Percentiles rank a stretch among this genome's conserved stretches.
phyloP scores from a whole-genome alignment of 1,140 invertebrate species.

The Littorina saxatilis region DNA sequence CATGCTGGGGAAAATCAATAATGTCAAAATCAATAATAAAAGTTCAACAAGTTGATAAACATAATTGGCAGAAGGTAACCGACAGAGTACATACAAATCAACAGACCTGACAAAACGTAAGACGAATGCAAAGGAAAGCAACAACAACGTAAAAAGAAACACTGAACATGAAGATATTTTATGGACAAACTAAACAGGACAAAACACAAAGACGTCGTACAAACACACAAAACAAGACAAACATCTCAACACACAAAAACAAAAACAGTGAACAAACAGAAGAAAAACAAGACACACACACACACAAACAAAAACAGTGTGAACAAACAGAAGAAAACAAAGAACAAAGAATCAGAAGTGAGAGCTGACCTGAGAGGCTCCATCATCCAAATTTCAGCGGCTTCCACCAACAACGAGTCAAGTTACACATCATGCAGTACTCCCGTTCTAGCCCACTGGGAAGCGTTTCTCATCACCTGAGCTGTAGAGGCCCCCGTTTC shows the following conservation, averaged over 20 bases:
- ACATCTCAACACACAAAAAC: no score
- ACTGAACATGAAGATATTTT: neutral
- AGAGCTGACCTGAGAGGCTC: conserved; percentile 28
- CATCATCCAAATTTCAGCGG: neutral
- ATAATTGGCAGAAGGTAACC: no score
- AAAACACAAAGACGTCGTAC: no score
- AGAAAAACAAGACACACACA: conserved; percentile 18
- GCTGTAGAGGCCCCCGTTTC: neutral
- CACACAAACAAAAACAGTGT: conserved; percentile 6
- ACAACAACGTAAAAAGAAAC: neutral
- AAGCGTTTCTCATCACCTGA: conserved; percentile 24
- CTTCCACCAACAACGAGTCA: conserved; percentile 30
- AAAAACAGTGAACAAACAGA: neutral
- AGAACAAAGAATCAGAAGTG: neutral
- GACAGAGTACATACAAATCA: no score
- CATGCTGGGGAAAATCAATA: neutral
- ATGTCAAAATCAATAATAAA: neutral
- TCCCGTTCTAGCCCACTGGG: conserved; percentile 19
- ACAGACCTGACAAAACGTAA: no score
- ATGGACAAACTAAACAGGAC: conserved; percentile 14
- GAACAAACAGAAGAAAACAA: neutral
- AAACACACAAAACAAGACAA: no score
- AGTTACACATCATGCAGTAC: conserved; percentile 10
- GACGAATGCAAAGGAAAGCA: no score
- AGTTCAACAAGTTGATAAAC: no score